These are phyloP conservation scores for Bruchidius siliquastri DNA, from an alignment of 2,888 invertebrate genomes.

Conservation along the genomic window DNA sequence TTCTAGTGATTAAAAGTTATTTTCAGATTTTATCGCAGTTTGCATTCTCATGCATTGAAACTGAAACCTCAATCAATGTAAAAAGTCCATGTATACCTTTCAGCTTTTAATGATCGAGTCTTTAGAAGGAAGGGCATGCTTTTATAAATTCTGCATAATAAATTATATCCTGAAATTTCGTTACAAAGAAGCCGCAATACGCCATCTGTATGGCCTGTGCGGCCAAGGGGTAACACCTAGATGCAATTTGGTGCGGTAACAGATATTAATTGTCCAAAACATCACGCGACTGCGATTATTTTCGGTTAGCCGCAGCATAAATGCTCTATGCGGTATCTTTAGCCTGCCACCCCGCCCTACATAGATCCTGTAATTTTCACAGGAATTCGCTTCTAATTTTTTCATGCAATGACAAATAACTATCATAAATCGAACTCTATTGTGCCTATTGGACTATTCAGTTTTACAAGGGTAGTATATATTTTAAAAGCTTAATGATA, in stretches of 20 bases:
- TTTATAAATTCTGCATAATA: too few relatives aligned
- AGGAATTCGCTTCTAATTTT: background rate
- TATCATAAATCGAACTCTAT: background rate
- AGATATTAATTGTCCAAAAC: constrained; percentile 20
- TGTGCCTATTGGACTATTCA: background rate
- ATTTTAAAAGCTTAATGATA: background rate
- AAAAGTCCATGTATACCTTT: too few relatives aligned
- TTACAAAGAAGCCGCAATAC: background rate
- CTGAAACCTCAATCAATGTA: too few relatives aligned
- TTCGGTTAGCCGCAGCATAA: constrained; percentile 15
- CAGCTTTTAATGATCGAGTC: too few relatives aligned
- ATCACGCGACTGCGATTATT: constrained; percentile 13
- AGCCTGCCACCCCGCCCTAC: constrained; percentile 13
- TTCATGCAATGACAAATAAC: background rate
- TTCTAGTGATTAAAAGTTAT: too few relatives aligned
- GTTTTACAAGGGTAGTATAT: background rate
- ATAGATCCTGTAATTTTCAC: constrained; percentile 19
- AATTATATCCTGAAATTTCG: too few relatives aligned
- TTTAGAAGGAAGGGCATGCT: too few relatives aligned
- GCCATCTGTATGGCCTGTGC: background rate
- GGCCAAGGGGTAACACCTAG: background rate
- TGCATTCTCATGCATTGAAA: too few relatives aligned
- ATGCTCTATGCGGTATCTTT: constrained; percentile 16
- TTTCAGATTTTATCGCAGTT: too few relatives aligned
- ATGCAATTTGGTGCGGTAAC: background rate